Evolutionary conservation across 2,113 vertebrate species (phyloP), one percentile per base, ranked within the genome.

Genomic region (Melanotaenia duboulayi): DNA sequence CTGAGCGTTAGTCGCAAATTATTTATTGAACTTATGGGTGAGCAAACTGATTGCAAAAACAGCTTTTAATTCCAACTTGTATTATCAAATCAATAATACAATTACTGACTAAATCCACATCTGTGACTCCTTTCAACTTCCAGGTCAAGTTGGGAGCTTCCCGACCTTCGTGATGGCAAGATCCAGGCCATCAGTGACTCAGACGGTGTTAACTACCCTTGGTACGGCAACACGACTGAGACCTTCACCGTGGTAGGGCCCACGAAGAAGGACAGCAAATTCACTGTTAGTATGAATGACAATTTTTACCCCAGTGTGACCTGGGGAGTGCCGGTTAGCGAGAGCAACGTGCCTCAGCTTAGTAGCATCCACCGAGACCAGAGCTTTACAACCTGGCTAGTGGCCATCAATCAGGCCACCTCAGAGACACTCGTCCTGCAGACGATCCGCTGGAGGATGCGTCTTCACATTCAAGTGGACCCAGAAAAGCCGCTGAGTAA

Each of bases 271-370:
- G 96, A 97, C 75, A 95, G 93, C 91, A 96, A 92, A 89, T 98
- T 99, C 92, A 94, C 91, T 10, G 95, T 99, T 88, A 99, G 96
- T 89, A 99, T 99, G 98, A 99, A 99, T 2, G 98, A 99, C 91
- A 99, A 99, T 89, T 99, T 99, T 80, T 99, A 99, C 92, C 98
- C 98, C 24, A 99, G 98, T 0, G 97, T 99, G 90, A 99, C 97
- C 13, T 99, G 98, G 98, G 97, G 96, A 0, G 95, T 99, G 82
- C 98, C 98, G 0, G 96, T 99, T 85, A 97, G 95, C 2, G 96
- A 97, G 86, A 96, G 95, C 94, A 98, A 97, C 22, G 94, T 95
- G 90, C 94, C 97, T 83, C 95, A 95, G 84, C 96, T 99, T 61
- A 98, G 95, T 19, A 94, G 92, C 88, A 97, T 99, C 90, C 93